Base-by-base conservation (phyloP, 1,140 invertebrate species). In the Drosophila ironensis region DNA sequence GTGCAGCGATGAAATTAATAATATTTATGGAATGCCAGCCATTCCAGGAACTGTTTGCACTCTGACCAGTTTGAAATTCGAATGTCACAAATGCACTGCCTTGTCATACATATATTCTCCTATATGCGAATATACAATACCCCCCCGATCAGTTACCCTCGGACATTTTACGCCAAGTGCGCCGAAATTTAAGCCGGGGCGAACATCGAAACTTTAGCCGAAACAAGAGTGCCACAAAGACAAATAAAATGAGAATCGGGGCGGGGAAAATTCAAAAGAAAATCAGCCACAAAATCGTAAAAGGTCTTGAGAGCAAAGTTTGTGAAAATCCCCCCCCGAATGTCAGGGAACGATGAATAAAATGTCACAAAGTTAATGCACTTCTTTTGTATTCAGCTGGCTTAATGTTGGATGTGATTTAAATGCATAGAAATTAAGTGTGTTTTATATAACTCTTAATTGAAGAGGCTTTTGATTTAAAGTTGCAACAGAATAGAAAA, bases 41-140 rank as follows among this genome's bases (percentile, higher is more conserved):
- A 63, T 63, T 63, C 59, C 59, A 30, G 56, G 59, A 63, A 63
- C 12, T 28, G 5, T 16, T 37, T 63, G 54, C 40, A 60, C 59
- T 47, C 59, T 56, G 56, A 41, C 56, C 56, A 59, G 24, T 24
- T 5, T 19, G 19, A n/a, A 54, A 60, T 59, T 63, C 54, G 40
- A 63, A 60, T 46, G 28, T 61, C 28, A 63, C 27, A 25, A 63
- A 25, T 50, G 38, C n/a, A 3, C 33, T 46, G 12, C 12, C 12
- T 1, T 35, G 12, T 3, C 2, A 35, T 3, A 35, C 4, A 35
- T 35, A 35, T 35, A 35, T 16, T 5, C 14, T 14, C 7, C n/a
- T 35, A 30, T 12, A 14, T 12, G 6, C 2, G 4, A 12, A 12
- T 14, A 11, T 33, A 4, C 6, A 12, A 12, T 33, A 33, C 14